These are phyloP conservation scores for Tachina fera DNA, from an alignment of 2,888 invertebrate species.

Conservation along the genomic window DNA sequence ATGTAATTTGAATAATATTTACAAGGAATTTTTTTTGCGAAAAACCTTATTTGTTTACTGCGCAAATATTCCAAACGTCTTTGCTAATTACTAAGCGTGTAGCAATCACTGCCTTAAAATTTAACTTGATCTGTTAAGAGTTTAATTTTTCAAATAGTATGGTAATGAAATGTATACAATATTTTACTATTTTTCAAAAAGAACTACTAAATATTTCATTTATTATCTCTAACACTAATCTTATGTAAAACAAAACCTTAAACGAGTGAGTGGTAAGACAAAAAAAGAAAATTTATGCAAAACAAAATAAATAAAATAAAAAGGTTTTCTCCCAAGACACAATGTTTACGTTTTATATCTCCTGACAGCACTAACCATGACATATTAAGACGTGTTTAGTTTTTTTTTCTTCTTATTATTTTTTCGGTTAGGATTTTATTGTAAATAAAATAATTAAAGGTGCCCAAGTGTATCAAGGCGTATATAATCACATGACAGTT, in stretches of 20 bases:
- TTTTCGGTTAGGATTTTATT: background rate
- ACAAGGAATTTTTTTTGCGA: too few species aligned
- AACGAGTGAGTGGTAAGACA: background rate
- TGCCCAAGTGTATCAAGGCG: too few species aligned
- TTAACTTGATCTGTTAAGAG: background rate
- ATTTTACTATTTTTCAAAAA: background rate
- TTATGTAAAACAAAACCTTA: background rate
- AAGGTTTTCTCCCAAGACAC: slow-evolving; percentile 12
- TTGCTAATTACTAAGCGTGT: too few species aligned
- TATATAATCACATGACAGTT: too few species aligned
- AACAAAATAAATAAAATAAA: background rate
- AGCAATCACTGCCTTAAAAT: background rate
- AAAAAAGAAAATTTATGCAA: slow-evolving; percentile 1
- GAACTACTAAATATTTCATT: slow-evolving; percentile 10
- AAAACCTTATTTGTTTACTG: too few species aligned
- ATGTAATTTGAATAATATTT: too few species aligned
- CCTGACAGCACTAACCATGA: background rate
- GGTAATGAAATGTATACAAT: background rate
- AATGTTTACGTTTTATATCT: slow-evolving; percentile 1
- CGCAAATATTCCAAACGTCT: too few species aligned
- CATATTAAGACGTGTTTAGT: background rate
- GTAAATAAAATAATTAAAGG: too few species aligned
- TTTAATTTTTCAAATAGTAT: background rate
- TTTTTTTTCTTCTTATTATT: background rate
- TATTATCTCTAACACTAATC: slow-evolving; percentile 22